Conservation (phyloP, 2,113 vertebrate species). For the Vulpes vulpes region DNA sequence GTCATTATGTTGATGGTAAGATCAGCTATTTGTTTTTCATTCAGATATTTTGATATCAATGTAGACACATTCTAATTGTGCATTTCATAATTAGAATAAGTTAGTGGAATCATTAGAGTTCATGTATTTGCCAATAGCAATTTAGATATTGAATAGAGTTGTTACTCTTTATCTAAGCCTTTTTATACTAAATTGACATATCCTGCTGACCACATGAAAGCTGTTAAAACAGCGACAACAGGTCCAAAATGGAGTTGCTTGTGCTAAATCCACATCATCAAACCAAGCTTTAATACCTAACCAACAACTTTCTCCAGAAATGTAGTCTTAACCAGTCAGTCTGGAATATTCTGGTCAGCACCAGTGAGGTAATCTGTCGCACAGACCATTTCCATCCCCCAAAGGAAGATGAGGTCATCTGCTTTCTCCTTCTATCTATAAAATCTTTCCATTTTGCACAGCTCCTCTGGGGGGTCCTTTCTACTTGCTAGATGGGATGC, state of each 20-base stretch:
- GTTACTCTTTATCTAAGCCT: not conserved
- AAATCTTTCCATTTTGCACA: not conserved
- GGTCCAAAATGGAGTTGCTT: not conserved
- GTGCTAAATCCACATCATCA: not conserved
- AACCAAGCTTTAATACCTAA: not conserved
- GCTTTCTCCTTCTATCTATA: not conserved
- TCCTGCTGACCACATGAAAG: not conserved
- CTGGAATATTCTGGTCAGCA: not conserved
- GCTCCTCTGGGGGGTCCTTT: not conserved
- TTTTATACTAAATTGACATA: not conserved
- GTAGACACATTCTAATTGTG: not conserved
- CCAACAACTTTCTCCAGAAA: not conserved
- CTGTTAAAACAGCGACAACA: not conserved
- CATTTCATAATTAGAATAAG: not conserved
- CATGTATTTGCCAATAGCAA: not conserved
- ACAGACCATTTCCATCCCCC: not conserved
- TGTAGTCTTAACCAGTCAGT: not conserved
- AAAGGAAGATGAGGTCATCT: not conserved
- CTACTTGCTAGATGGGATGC: not conserved
- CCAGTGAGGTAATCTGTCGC: not conserved
- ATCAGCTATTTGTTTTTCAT: not conserved
- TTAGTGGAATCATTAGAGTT: conserved; percentile 23
- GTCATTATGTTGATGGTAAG: not conserved
- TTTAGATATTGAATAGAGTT: not conserved
- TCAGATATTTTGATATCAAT: not conserved